Conservation (phyloP, 2,797 vertebrate species). For the Acridotheres tristis region DNA sequence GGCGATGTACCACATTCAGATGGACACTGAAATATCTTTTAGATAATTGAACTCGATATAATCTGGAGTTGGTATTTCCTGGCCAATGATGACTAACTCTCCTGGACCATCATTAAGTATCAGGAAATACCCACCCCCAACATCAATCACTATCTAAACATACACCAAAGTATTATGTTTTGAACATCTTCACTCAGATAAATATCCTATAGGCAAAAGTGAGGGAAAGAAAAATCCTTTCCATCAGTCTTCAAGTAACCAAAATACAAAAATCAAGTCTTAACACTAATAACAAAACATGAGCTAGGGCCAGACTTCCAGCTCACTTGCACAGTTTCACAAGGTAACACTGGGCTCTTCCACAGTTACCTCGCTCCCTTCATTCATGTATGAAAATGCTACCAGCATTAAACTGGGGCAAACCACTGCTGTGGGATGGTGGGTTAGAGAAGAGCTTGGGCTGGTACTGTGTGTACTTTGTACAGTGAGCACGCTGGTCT, state of each 20-base stretch:
- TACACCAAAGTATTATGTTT: background rate
- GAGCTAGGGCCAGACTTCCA: background rate
- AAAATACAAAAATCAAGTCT: background rate
- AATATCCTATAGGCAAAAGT: background rate
- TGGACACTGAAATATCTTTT: slow-evolving; percentile 3
- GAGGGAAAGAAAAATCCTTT: background rate
- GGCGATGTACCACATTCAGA: background rate
- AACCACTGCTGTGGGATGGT: background rate
- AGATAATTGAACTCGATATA: slow-evolving; percentile 11
- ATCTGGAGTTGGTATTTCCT: slow-evolving; percentile 56
- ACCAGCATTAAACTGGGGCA: background rate
- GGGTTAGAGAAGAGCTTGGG: background rate
- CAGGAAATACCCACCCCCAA: slow-evolving; percentile 51
- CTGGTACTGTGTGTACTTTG: background rate
- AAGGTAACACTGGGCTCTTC: background rate
- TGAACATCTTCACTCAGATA: background rate
- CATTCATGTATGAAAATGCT: background rate
- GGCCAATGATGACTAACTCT: slow-evolving; percentile 28
- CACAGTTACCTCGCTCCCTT: background rate
- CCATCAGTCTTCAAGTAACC: background rate
- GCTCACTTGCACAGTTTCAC: background rate
- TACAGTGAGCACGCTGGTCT: background rate
- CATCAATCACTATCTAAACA: slow-evolving; percentile 15
- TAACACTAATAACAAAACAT: background rate
- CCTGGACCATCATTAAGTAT: slow-evolving; percentile 7